Conservation (phyloP, 1,140 invertebrate genomes). For the Neuroterus valhalla region DNA sequence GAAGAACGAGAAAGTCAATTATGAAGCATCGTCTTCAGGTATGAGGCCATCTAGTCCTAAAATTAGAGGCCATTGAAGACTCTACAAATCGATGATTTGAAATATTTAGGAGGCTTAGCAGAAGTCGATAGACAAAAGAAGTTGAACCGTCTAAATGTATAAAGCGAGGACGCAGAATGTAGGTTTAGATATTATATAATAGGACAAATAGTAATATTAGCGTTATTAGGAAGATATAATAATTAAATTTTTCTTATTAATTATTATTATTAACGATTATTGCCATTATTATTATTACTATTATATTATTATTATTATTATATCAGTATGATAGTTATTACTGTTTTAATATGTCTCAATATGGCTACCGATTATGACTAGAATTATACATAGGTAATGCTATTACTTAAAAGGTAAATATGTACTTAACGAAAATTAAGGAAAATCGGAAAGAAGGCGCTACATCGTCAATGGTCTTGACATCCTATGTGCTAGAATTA, state of each 20-base stretch:
- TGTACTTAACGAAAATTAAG: conserved; percentile 54
- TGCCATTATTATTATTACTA: conserved; percentile 58
- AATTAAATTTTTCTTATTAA: conserved; percentile 25
- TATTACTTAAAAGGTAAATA: conserved; percentile 50
- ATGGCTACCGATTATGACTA: conserved; percentile 48
- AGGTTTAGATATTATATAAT: conserved; percentile 56
- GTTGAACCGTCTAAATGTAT: conserved; percentile 24
- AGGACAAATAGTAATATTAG: conserved; percentile 42
- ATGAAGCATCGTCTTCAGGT: conserved; percentile 51
- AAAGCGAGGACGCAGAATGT: conserved; percentile 37
- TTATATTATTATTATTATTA: conserved; percentile 58
- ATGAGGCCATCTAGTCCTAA: conserved; percentile 73
- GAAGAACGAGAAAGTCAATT: conserved; percentile 23
- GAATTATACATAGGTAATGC: conserved; percentile 13
- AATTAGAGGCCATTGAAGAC: conserved; percentile 66
- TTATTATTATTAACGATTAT: conserved; percentile 48
- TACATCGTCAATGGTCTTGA: conserved; percentile 38
- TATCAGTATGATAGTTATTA: conserved; percentile 58
- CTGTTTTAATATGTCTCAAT: conserved; percentile 49
- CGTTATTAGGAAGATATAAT: conserved; percentile 55
- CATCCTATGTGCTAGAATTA: conserved; percentile 59
- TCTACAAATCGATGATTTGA: conserved; percentile 53
- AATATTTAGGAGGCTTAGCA: conserved; percentile 17
- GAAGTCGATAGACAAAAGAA: neutral
- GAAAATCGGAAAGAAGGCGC: conserved; percentile 31